phyloP scores from a whole-genome alignment of 2,113 vertebrate genomes.

The Myiopsitta monachus region DNA sequence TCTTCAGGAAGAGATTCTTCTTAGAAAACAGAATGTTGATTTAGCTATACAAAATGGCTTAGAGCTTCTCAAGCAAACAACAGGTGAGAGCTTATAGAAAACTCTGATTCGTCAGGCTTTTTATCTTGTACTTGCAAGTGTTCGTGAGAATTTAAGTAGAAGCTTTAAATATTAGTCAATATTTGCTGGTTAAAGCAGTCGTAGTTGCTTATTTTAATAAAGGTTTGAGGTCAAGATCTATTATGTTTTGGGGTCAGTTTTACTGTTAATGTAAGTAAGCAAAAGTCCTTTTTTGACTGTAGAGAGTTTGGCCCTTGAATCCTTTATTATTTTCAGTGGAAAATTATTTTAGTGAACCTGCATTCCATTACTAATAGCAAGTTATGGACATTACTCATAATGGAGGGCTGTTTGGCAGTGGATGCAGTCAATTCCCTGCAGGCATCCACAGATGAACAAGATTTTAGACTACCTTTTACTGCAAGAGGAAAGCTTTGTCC shows the following conservation, averaged over 20 bases:
- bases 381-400: constrained; percentile 55
- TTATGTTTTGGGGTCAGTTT: not conserved
- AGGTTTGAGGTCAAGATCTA: not conserved
- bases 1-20: constrained; percentile 89
- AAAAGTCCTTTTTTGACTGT: not conserved
- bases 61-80: constrained; percentile 95
- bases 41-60: constrained; percentile 91
- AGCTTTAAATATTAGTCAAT: not conserved
- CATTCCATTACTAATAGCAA: constrained; percentile 54
- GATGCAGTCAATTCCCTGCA: not conserved
- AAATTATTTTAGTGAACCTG: constrained; percentile 43
- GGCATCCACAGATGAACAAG: not conserved
- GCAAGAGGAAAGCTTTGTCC: not conserved
- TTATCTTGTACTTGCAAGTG: not conserved
- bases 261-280: not conserved
- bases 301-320: constrained; percentile 3
- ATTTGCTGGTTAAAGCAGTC: not conserved
- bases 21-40: constrained; percentile 89
- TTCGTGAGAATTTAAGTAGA: not conserved
- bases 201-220: constrained; percentile 16
- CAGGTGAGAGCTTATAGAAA: constrained; percentile 78
- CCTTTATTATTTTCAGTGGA: constrained; percentile 55
- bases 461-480: constrained; percentile 12
- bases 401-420: constrained; percentile 6
- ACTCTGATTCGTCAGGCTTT: not conserved